Conservation (phyloP, 2,113 vertebrate species). For the Gambusia holbrooki region DNA sequence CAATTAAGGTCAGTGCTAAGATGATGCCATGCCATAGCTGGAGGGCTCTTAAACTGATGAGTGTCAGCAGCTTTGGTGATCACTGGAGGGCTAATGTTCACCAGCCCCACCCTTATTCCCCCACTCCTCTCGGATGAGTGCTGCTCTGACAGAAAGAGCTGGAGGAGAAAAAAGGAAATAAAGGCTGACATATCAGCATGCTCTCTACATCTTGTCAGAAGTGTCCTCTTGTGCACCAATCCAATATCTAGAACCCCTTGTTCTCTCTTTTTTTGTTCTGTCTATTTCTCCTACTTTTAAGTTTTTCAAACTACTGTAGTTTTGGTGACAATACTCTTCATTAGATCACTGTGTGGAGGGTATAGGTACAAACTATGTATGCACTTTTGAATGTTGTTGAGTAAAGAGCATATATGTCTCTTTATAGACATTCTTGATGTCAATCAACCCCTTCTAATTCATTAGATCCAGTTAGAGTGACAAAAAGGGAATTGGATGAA, state of each 20-base stretch:
- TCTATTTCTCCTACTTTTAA: constrained; percentile 8
- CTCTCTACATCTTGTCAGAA: constrained; percentile 58
- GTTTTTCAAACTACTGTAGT: background rate
- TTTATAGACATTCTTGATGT: background rate
- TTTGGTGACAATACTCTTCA: constrained; percentile 22
- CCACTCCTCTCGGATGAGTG: constrained; percentile 32
- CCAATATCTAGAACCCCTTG: constrained; percentile 38
- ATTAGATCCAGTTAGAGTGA: constrained; percentile 22
- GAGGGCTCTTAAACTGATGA: constrained; percentile 70
- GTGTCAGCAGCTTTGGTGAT: constrained; percentile 55
- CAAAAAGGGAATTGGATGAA: constrained; percentile 7
- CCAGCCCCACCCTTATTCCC: constrained; percentile 13
- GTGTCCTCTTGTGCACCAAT: constrained; percentile 53
- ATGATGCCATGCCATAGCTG: constrained; percentile 51
- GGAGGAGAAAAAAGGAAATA: constrained; percentile 49
- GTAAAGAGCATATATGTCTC: background rate
- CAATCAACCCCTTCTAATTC: background rate
- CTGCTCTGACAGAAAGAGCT: constrained; percentile 56
- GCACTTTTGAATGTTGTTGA: constrained; percentile 11
- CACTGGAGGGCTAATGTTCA: constrained; percentile 53
- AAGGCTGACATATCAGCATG: constrained; percentile 65
- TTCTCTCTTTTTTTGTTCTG: constrained; percentile 9
- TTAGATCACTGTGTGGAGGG: constrained; percentile 18
- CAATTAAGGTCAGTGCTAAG: constrained; percentile 73
- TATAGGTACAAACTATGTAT: background rate